phyloP scores from a whole-genome alignment of 2,888 invertebrate species.

The Nephrotoma appendiculata region DNA sequence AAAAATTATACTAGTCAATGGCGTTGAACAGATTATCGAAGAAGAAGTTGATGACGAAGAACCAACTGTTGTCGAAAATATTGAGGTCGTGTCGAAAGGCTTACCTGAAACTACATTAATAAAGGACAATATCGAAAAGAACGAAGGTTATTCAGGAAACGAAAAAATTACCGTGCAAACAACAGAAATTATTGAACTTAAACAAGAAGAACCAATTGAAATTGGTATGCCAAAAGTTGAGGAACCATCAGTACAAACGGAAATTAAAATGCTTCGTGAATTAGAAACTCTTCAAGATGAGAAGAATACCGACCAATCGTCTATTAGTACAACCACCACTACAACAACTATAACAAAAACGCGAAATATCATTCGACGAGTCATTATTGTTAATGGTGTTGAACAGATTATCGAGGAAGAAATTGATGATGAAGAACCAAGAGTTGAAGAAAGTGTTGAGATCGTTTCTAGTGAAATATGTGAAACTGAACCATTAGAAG shows the following conservation, averaged over 20 bases:
- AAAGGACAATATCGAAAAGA: too few species aligned
- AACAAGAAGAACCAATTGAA: not conserved
- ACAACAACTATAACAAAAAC: conserved; percentile 58
- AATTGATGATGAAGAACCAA: conserved; percentile 40
- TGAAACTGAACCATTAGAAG: not conserved
- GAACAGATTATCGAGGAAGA: conserved; percentile 72
- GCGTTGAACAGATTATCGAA: conserved; percentile 70
- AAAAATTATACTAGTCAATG: conserved; percentile 62
- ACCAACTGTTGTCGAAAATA: conserved; percentile 23
- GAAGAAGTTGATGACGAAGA: conserved; percentile 77
- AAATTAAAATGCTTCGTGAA: too few species aligned
- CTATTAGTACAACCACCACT: conserved; percentile 28
- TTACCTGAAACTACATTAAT: not conserved
- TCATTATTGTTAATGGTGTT: conserved; percentile 67
- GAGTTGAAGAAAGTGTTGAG: not conserved
- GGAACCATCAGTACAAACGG: conserved; percentile 3
- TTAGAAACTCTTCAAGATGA: too few species aligned
- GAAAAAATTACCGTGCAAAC: too few species aligned
- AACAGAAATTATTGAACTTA: too few species aligned
- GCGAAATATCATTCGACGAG: conserved; percentile 57
- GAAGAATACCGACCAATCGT: not conserved
- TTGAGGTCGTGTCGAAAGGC: not conserved
- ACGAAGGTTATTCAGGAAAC: too few species aligned
- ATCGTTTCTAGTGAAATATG: not conserved
- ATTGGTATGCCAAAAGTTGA: not conserved